Evolutionary conservation across 2,113 vertebrate species (phyloP).

Genomic region (Steatornis caripensis): DNA sequence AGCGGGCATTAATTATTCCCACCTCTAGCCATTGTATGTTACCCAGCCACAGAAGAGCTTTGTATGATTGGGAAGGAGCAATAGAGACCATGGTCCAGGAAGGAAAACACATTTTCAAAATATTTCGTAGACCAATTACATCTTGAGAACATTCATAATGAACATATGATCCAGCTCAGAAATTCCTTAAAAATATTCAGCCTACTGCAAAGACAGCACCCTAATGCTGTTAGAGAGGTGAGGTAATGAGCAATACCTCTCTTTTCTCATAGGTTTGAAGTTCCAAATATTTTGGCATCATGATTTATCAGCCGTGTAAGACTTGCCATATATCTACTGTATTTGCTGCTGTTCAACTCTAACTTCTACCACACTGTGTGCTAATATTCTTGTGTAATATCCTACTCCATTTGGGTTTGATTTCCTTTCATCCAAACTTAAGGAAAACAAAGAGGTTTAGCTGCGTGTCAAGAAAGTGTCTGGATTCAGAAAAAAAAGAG

Average conservation of each 20-base stretch:
- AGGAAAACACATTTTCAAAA: not conserved
- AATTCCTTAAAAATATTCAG: not conserved
- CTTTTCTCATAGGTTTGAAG: not conserved
- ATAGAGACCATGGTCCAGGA: not conserved
- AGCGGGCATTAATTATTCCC: not conserved
- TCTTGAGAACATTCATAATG: not conserved
- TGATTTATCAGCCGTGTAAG: not conserved
- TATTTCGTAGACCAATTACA: accelerated
- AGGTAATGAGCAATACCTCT: not conserved
- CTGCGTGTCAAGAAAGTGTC: not conserved
- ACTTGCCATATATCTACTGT: not conserved
- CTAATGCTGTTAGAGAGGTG: not conserved
- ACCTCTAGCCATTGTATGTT: not conserved
- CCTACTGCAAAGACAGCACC: not conserved
- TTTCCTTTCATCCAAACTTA: not conserved
- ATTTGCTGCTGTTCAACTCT: not conserved
- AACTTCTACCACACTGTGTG: not conserved
- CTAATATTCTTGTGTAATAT: not conserved
- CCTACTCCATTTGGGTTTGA: not conserved
- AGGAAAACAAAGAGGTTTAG: not conserved
- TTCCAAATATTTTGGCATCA: not conserved
- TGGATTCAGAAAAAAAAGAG: not conserved
- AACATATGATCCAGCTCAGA: not conserved
- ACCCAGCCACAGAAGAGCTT: not conserved
- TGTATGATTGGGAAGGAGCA: not conserved